Conservation (phyloP, 1,140 invertebrate species). For the Formica selysi region DNA sequence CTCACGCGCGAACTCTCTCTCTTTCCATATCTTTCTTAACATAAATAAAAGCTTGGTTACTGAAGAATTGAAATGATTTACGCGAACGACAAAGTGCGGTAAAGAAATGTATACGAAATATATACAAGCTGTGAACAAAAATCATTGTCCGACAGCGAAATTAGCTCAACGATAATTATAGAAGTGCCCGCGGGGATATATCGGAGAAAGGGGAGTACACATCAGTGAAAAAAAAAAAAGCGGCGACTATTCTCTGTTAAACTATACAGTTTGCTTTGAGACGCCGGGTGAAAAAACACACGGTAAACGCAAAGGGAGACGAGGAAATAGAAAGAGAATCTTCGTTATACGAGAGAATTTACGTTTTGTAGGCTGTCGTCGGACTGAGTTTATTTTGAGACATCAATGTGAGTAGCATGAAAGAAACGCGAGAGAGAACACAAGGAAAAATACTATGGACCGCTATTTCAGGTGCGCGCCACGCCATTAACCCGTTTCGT, state of each 20-base stretch:
- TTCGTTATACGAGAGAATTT: slow-evolving; percentile 11
- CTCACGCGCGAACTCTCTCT: neutral
- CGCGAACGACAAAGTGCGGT: neutral
- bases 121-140: neutral
- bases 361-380: slow-evolving; percentile 31
- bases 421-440: slow-evolving; percentile 44
- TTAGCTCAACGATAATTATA: slow-evolving; percentile 59
- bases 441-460: slow-evolving; percentile 46
- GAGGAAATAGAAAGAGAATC: slow-evolving; percentile 39
- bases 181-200: slow-evolving; percentile 13
- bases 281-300: slow-evolving; percentile 36
- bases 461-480: slow-evolving; percentile 43
- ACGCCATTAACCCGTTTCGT: slow-evolving; percentile 33
- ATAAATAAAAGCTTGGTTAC: neutral
- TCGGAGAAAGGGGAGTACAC: slow-evolving; percentile 17
- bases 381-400: slow-evolving; percentile 52
- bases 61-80: neutral
- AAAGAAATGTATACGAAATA: neutral
- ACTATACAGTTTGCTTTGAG: slow-evolving; percentile 56
- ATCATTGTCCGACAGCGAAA: slow-evolving; percentile 33
- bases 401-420: slow-evolving; percentile 54
- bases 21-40: neutral
- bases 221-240: slow-evolving; percentile 34
- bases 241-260: slow-evolving; percentile 43
- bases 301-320: slow-evolving; percentile 21